Evolutionary conservation across 2,888 invertebrate species (phyloP).

Genomic region (Cyclophora punctaria): DNA sequence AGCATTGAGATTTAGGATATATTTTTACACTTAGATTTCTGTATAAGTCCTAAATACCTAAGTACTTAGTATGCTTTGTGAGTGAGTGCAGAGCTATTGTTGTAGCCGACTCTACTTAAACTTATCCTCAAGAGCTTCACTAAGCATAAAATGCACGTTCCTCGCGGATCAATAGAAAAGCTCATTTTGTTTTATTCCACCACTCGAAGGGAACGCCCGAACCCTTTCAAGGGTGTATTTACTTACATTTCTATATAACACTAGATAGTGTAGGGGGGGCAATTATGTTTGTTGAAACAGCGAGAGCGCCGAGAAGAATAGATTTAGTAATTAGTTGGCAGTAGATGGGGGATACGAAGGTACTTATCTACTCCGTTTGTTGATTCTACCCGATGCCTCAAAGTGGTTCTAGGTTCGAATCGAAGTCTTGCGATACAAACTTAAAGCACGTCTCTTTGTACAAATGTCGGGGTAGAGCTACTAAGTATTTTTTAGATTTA

Average conservation of each 20-base stretch:
- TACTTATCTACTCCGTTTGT: neutral
- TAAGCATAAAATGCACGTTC: slow-evolving; percentile 48
- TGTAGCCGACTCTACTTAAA: no score
- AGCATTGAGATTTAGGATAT: no score
- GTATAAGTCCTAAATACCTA: no score
- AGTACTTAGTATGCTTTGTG: no score
- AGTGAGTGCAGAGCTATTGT: no score
- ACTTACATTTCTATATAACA: slow-evolving; percentile 38
- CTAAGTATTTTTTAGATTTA: no score
- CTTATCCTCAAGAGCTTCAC: slow-evolving; percentile 24
- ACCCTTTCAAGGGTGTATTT: slow-evolving; percentile 60
- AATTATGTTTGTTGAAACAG: slow-evolving; percentile 47
- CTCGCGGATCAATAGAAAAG: slow-evolving; percentile 51
- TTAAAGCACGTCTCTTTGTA: no score
- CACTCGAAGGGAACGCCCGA: slow-evolving; percentile 49
- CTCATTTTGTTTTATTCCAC: slow-evolving; percentile 64
- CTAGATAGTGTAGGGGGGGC: slow-evolving; percentile 38
- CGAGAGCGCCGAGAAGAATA: slow-evolving; percentile 35
- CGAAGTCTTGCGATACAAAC: no score
- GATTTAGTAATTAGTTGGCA: slow-evolving; percentile 23
- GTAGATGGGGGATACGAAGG: neutral
- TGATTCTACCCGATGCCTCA: no score
- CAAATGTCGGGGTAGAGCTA: no score
- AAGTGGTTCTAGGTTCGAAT: no score
- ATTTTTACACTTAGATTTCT: no score